Conservation (phyloP, 2,888 invertebrate genomes). For the Ceramica pisi region DNA sequence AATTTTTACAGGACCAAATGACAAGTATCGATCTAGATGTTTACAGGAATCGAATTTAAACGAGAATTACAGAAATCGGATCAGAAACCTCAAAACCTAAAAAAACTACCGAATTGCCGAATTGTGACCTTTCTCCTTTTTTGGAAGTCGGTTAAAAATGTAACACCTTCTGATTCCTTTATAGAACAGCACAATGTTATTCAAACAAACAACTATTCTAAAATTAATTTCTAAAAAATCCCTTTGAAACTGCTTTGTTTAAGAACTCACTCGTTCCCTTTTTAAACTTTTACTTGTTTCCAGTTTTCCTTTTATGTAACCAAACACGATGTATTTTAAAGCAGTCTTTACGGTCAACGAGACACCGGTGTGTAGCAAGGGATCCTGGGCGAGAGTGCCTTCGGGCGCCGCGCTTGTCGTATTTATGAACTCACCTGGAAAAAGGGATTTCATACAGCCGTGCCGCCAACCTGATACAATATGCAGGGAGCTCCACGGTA, state of each 20-base stretch:
- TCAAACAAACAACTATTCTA: not conserved
- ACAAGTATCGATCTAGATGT: no score
- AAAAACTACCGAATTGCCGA: no score
- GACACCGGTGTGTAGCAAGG: conserved; percentile 37
- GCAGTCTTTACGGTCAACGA: conserved; percentile 52
- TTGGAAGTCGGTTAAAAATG: no score
- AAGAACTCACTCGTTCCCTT: conserved; percentile 5
- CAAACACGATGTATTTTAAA: conserved; percentile 56
- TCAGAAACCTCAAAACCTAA: no score
- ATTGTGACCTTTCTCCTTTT: no score
- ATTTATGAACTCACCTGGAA: conserved; percentile 72
- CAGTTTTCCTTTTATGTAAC: conserved; percentile 30
- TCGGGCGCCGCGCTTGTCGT: conserved; percentile 59
- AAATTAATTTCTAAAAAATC: not conserved
- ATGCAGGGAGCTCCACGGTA: conserved; percentile 53
- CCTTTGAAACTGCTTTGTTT: not conserved
- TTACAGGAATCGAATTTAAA: no score
- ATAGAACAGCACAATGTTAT: not conserved
- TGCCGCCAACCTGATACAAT: conserved; percentile 64
- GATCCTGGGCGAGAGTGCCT: conserved; percentile 55
- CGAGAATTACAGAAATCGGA: no score
- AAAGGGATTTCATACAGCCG: conserved; percentile 70
- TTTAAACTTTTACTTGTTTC: conserved; percentile 25
- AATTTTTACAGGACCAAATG: no score
- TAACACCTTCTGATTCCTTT: not conserved